Conservation (phyloP, 2,888 invertebrate species). For the Gibbula magus region DNA sequence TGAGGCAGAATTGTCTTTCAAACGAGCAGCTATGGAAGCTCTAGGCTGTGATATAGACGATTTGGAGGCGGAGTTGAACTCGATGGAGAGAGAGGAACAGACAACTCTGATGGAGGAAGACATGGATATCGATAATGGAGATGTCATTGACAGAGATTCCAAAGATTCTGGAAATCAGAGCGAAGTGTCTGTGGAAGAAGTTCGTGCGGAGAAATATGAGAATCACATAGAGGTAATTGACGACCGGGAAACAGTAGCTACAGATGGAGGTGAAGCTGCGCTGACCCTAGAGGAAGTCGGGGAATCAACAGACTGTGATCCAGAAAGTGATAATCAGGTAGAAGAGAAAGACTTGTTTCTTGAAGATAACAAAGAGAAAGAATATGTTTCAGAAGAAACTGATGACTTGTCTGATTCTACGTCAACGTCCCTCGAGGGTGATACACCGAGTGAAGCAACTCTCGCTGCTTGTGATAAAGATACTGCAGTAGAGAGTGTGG, state of each 20-base stretch:
- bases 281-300: not conserved
- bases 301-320: not conserved
- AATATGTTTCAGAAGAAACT: not conserved
- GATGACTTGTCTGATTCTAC: not conserved
- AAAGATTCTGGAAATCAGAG: not conserved
- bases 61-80: not conserved
- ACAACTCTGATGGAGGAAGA: slow-evolving; percentile 7
- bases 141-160: slow-evolving; percentile 5
- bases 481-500: not conserved
- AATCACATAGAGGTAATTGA: not conserved
- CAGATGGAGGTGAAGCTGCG: slow-evolving; percentile 22
- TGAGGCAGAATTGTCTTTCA: not conserved
- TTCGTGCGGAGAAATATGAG: slow-evolving; percentile 32
- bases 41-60: slow-evolving; percentile 25
- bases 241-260: slow-evolving; percentile 11
- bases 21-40: slow-evolving; percentile 20
- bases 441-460: not conserved
- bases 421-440: not conserved
- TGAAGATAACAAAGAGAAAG: not conserved
- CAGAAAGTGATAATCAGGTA: not conserved
- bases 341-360: not conserved
- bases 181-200: slow-evolving; percentile 40
- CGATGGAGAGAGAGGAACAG: slow-evolving; percentile 8
- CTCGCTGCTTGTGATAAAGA: not conserved
- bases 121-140: slow-evolving; percentile 17